These are phyloP conservation scores for Uromys caudimaculatus DNA, from an alignment of 2,797 vertebrate genomes.

Conservation along the genomic window DNA sequence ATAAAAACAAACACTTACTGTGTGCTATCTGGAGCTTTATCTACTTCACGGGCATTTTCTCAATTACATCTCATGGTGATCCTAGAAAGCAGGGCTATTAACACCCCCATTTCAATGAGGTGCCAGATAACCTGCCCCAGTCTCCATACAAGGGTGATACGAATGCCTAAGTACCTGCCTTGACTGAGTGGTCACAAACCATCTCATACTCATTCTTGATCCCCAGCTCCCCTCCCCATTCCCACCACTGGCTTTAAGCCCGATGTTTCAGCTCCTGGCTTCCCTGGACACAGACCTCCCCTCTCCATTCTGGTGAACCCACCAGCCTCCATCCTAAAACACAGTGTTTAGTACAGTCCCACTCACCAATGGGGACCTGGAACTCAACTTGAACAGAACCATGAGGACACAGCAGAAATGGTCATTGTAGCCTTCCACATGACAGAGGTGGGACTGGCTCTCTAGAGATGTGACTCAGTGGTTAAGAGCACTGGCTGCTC, in stretches of 20 bases:
- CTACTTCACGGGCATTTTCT: conserved; percentile 17
- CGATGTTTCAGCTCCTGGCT: background rate
- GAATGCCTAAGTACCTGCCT: background rate
- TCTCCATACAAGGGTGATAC: fast-evolving
- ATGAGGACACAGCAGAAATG: background rate
- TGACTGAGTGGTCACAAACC: background rate
- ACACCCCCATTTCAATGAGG: background rate
- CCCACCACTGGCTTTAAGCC: background rate
- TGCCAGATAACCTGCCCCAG: background rate
- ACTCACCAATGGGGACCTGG: background rate
- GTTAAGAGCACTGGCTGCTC: background rate
- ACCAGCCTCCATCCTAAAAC: background rate
- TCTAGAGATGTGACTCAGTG: background rate
- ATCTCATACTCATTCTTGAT: no score
- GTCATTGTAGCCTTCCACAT: background rate
- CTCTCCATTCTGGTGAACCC: background rate
- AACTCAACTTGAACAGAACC: background rate
- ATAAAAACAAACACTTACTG: conserved; percentile 31
- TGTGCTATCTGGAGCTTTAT: conserved; percentile 32
- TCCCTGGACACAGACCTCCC: background rate
- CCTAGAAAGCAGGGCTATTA: conserved; percentile 47
- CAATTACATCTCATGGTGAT: conserved; percentile 25
- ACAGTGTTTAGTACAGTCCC: background rate
- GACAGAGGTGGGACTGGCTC: background rate
- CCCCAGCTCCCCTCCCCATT: no score